Evolutionary conservation across 2,113 vertebrate species (phyloP), one percentile per base, ranked within the genome.

Genomic region (Gymnogyps californianus): DNA sequence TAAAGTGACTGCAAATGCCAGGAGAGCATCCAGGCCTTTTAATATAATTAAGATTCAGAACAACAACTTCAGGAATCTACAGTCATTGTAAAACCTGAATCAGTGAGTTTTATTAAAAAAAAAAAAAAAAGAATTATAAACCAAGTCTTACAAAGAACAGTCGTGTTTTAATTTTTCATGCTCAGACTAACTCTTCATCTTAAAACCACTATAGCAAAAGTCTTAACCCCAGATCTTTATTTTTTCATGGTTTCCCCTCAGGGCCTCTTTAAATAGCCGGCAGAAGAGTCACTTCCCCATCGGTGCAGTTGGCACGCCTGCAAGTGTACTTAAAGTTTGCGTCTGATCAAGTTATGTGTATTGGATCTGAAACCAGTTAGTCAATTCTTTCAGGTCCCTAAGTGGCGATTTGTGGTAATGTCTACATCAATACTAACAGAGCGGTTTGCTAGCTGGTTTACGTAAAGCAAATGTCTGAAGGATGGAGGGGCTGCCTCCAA

Each of bases 341-440:
- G 98, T 98, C 98, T 98, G 98, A 98, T 98, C 98, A 98, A 98
- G 98, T 98, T 98, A 98, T 98, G 98, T 98, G 98, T 98, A 98
- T 98, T 98, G 98, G 98, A 98, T 98, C 98, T 98, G 98, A 98
- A 98, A 98, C 98, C 98, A 98, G 98, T 98, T 98, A 98, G 98
- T 98, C 98, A 98, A 98, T 98, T 98, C 97, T 87, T 98, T 95
- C 98, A 97, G 96, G 98, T 98, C 98, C 98, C 98, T 98, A 98
- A 98, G 98, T 98, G 98, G 98, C 97, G 98, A 98, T 98, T 98
- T 98, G 98, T 98, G 98, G 98, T 98, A 98, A 98, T 98, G 98
- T 98, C 98, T 98, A 97, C 98, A 98, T 98, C 98, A 98, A 98
- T 98, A 98, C 96, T 93, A 97, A 93, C 90, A 88, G 98, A 98